phyloP scores from a whole-genome alignment of 2,797 vertebrate species.

The Galagoides demidoff region DNA sequence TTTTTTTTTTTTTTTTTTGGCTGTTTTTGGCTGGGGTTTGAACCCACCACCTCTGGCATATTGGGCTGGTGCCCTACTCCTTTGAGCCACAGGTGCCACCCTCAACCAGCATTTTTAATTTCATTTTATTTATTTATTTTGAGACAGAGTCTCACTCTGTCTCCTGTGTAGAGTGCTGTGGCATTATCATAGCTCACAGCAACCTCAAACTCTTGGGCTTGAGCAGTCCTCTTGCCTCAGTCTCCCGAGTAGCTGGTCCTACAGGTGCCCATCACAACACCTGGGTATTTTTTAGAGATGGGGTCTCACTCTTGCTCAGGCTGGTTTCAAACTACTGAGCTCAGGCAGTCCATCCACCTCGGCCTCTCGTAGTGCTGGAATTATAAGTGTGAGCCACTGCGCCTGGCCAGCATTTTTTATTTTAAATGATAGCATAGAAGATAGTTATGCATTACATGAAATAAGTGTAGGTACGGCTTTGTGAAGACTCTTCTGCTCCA shows the following conservation, averaged over 20 bases:
- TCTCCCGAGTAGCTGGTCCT: no score
- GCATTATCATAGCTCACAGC: background rate
- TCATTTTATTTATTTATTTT: background rate
- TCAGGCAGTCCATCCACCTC: no score
- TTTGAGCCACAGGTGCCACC: no score
- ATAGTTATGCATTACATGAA: background rate
- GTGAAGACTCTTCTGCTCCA: background rate
- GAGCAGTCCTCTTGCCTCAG: background rate
- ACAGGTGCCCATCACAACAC: no score
- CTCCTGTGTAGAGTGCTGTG: background rate
- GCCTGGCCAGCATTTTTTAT: background rate
- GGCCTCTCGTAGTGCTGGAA: no score
- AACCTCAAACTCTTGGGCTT: background rate
- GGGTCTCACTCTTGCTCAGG: no score
- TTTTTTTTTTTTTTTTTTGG: background rate
- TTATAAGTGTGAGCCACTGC: background rate
- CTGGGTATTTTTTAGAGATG: no score
- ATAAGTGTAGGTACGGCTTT: background rate
- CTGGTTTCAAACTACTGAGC: no score
- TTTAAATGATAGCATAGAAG: background rate
- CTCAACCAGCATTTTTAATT: background rate
- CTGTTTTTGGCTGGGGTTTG: no score
- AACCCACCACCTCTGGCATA: no score
- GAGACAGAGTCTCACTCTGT: background rate
- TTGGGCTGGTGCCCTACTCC: no score